Conservation (phyloP, 2,888 invertebrate species). For the Syrista parreyssii region DNA sequence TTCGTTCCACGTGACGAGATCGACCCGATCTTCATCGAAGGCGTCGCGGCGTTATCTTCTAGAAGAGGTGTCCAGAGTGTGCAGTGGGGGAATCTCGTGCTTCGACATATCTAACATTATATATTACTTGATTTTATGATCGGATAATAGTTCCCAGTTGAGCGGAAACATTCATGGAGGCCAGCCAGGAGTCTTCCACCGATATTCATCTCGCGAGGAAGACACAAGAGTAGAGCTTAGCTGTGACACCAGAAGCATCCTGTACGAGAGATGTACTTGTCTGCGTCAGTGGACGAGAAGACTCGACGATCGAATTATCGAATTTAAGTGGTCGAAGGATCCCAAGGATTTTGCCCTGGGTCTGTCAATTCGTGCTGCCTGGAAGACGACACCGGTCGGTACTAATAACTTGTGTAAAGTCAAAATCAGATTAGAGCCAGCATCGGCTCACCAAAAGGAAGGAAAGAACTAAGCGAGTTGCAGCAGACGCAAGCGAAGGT, state of each 20-base stretch:
- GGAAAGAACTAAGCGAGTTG: not conserved
- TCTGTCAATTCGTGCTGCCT: not conserved
- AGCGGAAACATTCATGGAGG: not conserved
- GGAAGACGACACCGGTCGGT: not conserved
- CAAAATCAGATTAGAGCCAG: not conserved
- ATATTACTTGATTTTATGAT: not conserved
- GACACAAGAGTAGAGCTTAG: not conserved
- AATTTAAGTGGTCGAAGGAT: not conserved
- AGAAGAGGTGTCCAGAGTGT: not conserved
- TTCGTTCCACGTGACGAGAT: not conserved
- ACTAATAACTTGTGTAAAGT: not conserved
- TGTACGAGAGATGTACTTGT: not conserved
- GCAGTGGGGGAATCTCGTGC: not conserved
- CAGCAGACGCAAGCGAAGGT: slow-evolving; percentile 38
- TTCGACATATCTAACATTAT: not conserved
- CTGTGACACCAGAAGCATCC: not conserved
- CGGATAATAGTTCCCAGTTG: not conserved
- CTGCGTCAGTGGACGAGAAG: not conserved
- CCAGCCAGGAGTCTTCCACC: not conserved
- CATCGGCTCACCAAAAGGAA: not conserved
- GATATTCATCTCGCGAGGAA: not conserved
- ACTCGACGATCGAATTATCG: not conserved
- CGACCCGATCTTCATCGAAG: not conserved
- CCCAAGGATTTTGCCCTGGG: not conserved
- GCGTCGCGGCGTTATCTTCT: not conserved